A percentile compares a stretch with the other conserved stretches of the same genome.
These are phyloP conservation scores for Julus scanicus DNA, from an alignment of 2,888 invertebrate genomes.

Conservation along the genomic window DNA sequence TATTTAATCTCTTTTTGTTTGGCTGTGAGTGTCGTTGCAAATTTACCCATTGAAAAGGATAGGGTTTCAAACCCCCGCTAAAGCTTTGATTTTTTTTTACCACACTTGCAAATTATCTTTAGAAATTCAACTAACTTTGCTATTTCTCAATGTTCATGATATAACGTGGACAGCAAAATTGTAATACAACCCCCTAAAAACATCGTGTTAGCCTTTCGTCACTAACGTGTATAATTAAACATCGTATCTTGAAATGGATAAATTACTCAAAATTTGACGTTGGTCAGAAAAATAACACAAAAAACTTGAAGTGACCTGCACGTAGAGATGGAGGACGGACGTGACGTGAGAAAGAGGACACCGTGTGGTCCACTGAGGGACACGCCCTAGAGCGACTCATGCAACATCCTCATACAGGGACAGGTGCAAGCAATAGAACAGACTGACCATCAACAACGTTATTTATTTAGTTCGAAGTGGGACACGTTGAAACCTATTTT, in stretches of 20 bases:
- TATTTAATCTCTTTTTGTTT: too few relatives aligned
- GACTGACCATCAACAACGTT: background rate
- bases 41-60: too few relatives aligned
- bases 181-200: background rate
- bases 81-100: too few relatives aligned
- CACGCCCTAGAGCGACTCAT: slow-evolving; percentile 7
- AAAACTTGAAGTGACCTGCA: background rate
- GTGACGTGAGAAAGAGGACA: slow-evolving; percentile 42
- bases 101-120: background rate
- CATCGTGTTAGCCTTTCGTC: background rate
- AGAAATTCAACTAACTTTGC: background rate
- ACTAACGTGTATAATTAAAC: slow-evolving; percentile 36
- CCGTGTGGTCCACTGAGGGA: slow-evolving; percentile 4
- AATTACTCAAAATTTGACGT: slow-evolving; percentile 30
- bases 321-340: slow-evolving; percentile 4
- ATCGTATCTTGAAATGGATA: slow-evolving; percentile 30
- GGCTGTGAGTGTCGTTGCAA: too few relatives aligned
- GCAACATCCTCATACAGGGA: background rate
- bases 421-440: background rate
- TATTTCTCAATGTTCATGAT: background rate
- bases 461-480: slow-evolving; percentile 17
- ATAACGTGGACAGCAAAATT: background rate
- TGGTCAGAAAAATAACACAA: background rate
- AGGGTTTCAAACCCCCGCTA: too few relatives aligned
- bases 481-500: slow-evolving; percentile 12